Conservation (phyloP, 2,113 vertebrate species). For the Xiphophorus couchianus region DNA sequence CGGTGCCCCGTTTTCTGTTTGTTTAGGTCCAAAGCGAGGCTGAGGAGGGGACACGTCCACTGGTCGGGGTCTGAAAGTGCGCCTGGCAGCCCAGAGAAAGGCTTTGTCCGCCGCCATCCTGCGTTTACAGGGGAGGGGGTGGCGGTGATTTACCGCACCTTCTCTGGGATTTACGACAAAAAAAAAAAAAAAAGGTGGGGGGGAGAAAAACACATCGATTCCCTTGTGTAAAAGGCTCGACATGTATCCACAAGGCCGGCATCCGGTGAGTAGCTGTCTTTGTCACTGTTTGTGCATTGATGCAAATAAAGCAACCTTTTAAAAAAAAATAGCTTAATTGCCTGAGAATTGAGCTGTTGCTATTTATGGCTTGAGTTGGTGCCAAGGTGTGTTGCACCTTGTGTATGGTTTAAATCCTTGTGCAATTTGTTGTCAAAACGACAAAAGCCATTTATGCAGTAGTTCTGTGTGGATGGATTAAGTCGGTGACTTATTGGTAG, state of each 20-base stretch:
- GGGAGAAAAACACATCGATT: constrained; percentile 48
- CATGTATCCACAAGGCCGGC: constrained; percentile 96
- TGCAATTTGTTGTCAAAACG: constrained; percentile 3
- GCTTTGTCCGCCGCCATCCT: constrained; percentile 77
- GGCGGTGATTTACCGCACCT: constrained; percentile 75
- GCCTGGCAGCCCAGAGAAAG: constrained; percentile 49
- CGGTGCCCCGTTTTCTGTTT: constrained; percentile 50
- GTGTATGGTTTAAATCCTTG: constrained; percentile 13
- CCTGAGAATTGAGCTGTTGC: constrained; percentile 56
- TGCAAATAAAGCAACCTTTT: constrained; percentile 47
- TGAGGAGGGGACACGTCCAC: constrained; percentile 49
- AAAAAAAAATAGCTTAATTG: constrained; percentile 60
- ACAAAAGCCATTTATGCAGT: background rate
- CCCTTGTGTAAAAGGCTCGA: constrained; percentile 65
- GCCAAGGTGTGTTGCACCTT: background rate
- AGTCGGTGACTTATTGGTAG: constrained; percentile 38
- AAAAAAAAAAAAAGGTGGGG: background rate
- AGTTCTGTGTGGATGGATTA: constrained; percentile 41
- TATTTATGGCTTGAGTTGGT: constrained; percentile 56
- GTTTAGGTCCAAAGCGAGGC: constrained; percentile 52
- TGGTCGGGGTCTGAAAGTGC: constrained; percentile 54
- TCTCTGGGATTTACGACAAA: constrained; percentile 68
- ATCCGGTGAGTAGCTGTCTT: constrained; percentile 87
- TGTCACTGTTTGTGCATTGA: constrained; percentile 56
- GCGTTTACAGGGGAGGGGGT: constrained; percentile 67